These are phyloP conservation scores for Eleutherodactylus coqui DNA, from an alignment of 2,797 vertebrate genomes.

Conservation along the genomic window DNA sequence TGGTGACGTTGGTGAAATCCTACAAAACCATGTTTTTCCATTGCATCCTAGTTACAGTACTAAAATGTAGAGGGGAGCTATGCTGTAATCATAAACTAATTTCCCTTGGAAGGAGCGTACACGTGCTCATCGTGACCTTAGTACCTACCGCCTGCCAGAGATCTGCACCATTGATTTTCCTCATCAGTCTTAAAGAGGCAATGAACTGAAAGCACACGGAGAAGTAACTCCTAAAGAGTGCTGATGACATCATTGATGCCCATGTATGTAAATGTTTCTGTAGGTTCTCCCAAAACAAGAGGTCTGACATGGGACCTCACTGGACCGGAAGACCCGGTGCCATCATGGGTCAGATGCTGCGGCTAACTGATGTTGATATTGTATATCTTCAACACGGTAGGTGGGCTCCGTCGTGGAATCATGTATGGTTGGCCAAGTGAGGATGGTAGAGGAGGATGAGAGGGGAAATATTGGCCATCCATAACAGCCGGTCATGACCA, in stretches of 20 bases:
- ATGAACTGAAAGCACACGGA: neutral
- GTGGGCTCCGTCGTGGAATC: neutral
- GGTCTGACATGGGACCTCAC: neutral
- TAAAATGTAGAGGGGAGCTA: constrained; percentile 3
- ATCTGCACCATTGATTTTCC: neutral
- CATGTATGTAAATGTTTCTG: neutral
- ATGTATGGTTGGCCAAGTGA: neutral
- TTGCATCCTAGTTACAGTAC: neutral
- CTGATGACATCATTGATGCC: neutral
- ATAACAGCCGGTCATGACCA: neutral
- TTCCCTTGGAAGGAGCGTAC: constrained; percentile 41
- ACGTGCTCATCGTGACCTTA: constrained; percentile 29
- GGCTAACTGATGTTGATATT: no score
- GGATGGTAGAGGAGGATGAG: neutral
- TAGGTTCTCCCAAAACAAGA: neutral
- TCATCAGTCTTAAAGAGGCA: neutral
- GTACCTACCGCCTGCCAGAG: neutral
- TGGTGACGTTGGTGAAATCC: neutral
- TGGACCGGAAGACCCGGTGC: no score
- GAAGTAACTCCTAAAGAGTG: neutral
- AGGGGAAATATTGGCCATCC: neutral
- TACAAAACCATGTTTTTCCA: neutral
- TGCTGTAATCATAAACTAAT: constrained; percentile 36
- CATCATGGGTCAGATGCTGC: no score
- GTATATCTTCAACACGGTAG: no score